A percentile compares a stretch with the other conserved stretches of the same genome.
phyloP scores from a whole-genome alignment of 2,113 vertebrate species.

The Lucifuga dentata region DNA sequence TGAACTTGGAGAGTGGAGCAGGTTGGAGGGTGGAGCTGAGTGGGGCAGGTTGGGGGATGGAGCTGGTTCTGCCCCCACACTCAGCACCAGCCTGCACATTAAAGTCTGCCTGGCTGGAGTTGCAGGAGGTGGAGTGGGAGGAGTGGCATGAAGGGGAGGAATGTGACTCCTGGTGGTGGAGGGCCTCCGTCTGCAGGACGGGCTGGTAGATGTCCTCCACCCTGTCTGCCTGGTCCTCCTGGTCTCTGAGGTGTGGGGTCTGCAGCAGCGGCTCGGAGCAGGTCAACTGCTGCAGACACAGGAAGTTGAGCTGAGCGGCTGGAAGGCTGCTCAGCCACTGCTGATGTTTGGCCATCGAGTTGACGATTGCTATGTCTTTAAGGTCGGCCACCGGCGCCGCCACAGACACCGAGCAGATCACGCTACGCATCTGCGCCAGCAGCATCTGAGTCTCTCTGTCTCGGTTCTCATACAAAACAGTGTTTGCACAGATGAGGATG shows the following conservation, averaged over 20 bases:
- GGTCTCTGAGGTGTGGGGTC: constrained; percentile 51
- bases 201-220: constrained; percentile 59
- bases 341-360: constrained; percentile 78
- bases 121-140: constrained; percentile 74
- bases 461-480: constrained; percentile 96
- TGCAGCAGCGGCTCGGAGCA: constrained; percentile 81
- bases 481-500: constrained; percentile 98
- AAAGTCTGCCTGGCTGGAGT: constrained; percentile 70
- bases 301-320: constrained; percentile 76
- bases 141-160: constrained; percentile 71
- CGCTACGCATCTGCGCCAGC: constrained; percentile 89
- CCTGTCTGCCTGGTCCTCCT: constrained; percentile 65
- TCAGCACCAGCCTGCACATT: constrained; percentile 38
- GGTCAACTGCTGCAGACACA: constrained; percentile 81
- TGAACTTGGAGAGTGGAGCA: constrained; percentile 72
- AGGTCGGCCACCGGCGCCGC: constrained; percentile 76
- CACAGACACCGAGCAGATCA: constrained; percentile 84
- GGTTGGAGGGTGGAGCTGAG: too few relatives aligned
- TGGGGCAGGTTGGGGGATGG: constrained; percentile 52
- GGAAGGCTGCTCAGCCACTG: constrained; percentile 74
- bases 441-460: constrained; percentile 93
- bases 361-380: constrained; percentile 51
- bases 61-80: constrained; percentile 53
- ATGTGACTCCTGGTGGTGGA: constrained; percentile 81
- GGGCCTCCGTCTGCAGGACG: constrained; percentile 70